Evolutionary conservation across 2,888 invertebrate species (phyloP).

Genomic region (Pristionchus exspectatus): DNA sequence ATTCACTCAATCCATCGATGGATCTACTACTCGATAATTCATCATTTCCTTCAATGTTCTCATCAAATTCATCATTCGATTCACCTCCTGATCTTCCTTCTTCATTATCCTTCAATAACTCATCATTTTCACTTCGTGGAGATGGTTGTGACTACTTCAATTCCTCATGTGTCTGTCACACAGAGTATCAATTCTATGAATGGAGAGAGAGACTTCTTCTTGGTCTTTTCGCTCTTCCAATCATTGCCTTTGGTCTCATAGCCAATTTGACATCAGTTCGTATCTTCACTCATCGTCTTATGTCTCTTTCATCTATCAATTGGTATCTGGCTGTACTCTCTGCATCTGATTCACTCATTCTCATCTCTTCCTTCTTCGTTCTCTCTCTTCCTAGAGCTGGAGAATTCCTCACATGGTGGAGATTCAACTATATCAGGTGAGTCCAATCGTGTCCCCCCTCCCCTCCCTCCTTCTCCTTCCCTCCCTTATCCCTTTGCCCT

Average conservation of each 20-base stretch:
- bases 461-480: neutral
- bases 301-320: constrained; percentile 73
- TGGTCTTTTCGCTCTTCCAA: constrained; percentile 71
- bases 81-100: neutral
- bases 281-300: constrained; percentile 74
- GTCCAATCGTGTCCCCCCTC: neutral
- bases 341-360: constrained; percentile 72
- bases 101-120: neutral
- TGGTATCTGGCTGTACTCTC: constrained; percentile 76
- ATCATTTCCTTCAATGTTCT: neutral
- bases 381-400: constrained; percentile 74
- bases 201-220: constrained; percentile 67
- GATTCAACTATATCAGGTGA: constrained; percentile 72
- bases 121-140: neutral
- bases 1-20: neutral
- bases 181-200: constrained; percentile 71
- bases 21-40: constrained; percentile 15
- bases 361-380: constrained; percentile 75
- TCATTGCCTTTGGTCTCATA: constrained; percentile 71
- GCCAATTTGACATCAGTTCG: constrained; percentile 72
- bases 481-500: neutral
- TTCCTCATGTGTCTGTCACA: constrained; percentile 70
- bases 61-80: neutral
- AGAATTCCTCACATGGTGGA: constrained; percentile 70
- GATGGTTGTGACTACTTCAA: constrained; percentile 64